Base-by-base conservation (phyloP, 2,888 invertebrate genomes). In the Lithophane leautieri region DNA sequence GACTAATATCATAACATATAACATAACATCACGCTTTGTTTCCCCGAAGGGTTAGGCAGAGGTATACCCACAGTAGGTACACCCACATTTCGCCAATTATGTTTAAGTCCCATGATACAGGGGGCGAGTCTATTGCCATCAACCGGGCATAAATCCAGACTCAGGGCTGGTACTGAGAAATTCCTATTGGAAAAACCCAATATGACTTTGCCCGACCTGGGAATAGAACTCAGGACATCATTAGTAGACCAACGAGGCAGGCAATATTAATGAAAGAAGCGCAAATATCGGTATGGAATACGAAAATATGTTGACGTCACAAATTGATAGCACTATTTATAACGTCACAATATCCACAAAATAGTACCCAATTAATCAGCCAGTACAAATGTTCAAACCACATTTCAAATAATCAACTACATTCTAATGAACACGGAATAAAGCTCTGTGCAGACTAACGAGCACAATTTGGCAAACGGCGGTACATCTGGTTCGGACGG, bases 381-480 rank as follows among this genome's bases (percentile, higher is more conserved):
- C 40, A 28, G 34, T 40, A n/a, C 70, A 83, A 66, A 83, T 82
- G 22, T 60, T 76, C 9, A 52, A 73, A 72, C 81, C 70, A 52
- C 73, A 73, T 34, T 78, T 67, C 54, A 65, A 80, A 83, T 73
- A 63, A 73, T 73, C 63, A 73, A 72, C 80, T 70, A 25, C 73
- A 63, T 76, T 73, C 67, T 62, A 83, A 83, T 77, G 77, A 78
- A 80, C 70, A 72, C 22, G 52, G 63, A 61, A 42, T 76, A 68
- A 78, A 58, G 70, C 61, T 62, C 40, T 44, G 22, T 58, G 22
- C 72, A 68, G 28, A 63, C 73, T 78, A 81, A 81, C 83, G 78
- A 83, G 70, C 65, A 78, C 76, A 83, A 83, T 83, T 83, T 84
- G 81, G 84, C 78, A 76, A 83, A 62, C 72, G 61, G 44, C 40